Conservation (phyloP, 1,140 invertebrate genomes). For the Ooceraea biroi region DNA sequence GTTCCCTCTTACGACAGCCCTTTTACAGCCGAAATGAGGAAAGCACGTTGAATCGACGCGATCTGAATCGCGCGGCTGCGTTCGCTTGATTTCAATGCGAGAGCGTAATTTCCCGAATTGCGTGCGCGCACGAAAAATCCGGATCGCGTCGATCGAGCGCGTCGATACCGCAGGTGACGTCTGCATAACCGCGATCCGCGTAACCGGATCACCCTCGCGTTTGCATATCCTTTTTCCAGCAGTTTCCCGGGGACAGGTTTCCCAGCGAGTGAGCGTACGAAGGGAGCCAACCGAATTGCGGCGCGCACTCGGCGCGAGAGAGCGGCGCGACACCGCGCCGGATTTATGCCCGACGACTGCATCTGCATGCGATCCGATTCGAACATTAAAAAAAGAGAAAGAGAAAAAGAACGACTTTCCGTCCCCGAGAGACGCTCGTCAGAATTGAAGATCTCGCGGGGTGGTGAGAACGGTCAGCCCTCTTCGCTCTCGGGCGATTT, state of each 20-base stretch:
- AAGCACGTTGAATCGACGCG: not conserved
- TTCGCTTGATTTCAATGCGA: slow-evolving; percentile 16
- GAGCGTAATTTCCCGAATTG: slow-evolving; percentile 12
- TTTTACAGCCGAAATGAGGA: not conserved
- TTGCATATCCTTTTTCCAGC: slow-evolving; percentile 35
- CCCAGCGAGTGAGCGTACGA: not conserved
- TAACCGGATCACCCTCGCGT: slow-evolving; percentile 23
- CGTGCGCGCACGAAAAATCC: not conserved
- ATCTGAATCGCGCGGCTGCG: not conserved
- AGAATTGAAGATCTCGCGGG: slow-evolving; percentile 2
- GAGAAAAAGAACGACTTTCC: not conserved
- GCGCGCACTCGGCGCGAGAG: slow-evolving; percentile 1
- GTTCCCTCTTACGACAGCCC: not conserved
- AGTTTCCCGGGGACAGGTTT: slow-evolving; percentile 13
- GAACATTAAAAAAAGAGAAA: slow-evolving; percentile 9
- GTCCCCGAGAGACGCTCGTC: slow-evolving; percentile 2
- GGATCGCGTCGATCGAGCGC: not conserved
- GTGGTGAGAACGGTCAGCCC: not conserved
- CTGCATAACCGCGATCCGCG: slow-evolving; percentile 22
- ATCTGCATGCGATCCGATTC: slow-evolving; percentile 41
- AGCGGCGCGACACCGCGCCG: not conserved
- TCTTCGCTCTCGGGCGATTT: slow-evolving; percentile 6
- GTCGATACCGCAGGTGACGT: not conserved
- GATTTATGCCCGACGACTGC: slow-evolving; percentile 40
- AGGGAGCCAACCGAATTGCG: slow-evolving; percentile 48